Conservation (phyloP, 2,888 invertebrate species). For the Rhamnusium bicolor region DNA sequence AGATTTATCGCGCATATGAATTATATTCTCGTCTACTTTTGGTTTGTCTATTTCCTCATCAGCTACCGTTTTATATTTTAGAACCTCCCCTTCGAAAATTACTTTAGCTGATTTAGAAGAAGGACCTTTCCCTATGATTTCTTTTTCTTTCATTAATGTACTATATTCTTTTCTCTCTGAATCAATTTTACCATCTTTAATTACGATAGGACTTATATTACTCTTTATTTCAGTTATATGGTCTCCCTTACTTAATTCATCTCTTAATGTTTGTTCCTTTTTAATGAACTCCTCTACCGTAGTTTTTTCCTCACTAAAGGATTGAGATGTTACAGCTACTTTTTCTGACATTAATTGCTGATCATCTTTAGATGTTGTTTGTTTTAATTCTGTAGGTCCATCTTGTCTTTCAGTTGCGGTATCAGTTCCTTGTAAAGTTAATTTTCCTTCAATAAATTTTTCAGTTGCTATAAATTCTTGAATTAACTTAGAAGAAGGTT, state of each 20-base stretch:
- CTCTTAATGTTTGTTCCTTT: neutral
- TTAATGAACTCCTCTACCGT: neutral
- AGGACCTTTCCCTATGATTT: too few relatives aligned
- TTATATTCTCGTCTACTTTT: too few relatives aligned
- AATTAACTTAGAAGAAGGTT: slow-evolving; percentile 34
- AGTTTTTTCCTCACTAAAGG: neutral
- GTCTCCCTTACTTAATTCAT: neutral
- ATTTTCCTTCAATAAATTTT: slow-evolving; percentile 31
- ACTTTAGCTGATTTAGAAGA: too few relatives aligned
- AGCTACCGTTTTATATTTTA: too few relatives aligned
- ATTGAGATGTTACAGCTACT: neutral
- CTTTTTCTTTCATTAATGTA: neutral
- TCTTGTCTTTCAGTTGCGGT: neutral
- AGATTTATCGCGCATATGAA: neutral
- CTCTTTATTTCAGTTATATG: neutral
- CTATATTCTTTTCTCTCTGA: too few relatives aligned
- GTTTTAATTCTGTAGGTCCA: neutral
- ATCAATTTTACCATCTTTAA: too few relatives aligned
- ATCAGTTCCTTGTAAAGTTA: neutral
- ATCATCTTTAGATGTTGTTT: neutral
- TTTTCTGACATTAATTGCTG: neutral
- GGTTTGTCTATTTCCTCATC: too few relatives aligned
- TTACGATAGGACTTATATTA: neutral
- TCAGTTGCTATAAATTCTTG: slow-evolving; percentile 43
- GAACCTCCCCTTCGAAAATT: too few relatives aligned